Conservation (phyloP, 2,888 invertebrate genomes). For the Barypeithes pellucidus region DNA sequence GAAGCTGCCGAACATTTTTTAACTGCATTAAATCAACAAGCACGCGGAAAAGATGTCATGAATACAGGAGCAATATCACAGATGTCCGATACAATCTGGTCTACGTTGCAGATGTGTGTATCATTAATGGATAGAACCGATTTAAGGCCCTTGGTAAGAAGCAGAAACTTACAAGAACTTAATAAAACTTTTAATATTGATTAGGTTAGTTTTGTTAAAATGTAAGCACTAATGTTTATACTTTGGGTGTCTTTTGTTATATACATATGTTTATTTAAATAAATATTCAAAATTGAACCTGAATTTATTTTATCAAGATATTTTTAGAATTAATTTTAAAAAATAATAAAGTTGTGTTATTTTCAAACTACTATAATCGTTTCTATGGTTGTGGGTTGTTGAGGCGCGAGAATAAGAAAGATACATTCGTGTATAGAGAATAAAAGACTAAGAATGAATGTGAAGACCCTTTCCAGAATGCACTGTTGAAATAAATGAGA, state of each 20-base stretch:
- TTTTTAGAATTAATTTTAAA: too few species aligned
- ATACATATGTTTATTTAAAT: constrained; percentile 15
- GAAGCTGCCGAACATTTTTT: constrained; percentile 97
- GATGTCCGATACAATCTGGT: constrained; percentile 96
- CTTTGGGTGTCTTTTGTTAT: constrained; percentile 6
- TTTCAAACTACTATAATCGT: too few species aligned
- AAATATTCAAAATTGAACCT: neutral
- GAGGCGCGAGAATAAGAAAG: too few species aligned
- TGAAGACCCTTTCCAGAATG: too few species aligned
- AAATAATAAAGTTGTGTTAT: too few species aligned
- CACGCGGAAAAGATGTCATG: constrained; percentile 77
- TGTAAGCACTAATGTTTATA: constrained; percentile 1
- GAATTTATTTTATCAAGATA: neutral
- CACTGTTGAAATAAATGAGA: too few species aligned
- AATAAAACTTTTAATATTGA: constrained; percentile 78
- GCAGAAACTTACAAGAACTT: constrained; percentile 75
- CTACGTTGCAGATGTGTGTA: constrained; percentile 90
- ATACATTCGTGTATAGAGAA: too few species aligned
- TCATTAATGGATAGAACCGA: constrained; percentile 84
- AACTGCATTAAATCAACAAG: constrained; percentile 93
- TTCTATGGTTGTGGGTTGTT: too few species aligned
- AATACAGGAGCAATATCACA: constrained; percentile 70
- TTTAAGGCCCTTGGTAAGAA: constrained; percentile 76
- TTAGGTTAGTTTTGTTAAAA: constrained; percentile 63
- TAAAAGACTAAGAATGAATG: too few species aligned